Conservation (phyloP, 2,888 invertebrate genomes). For the Caenorhabditis parvicauda region DNA sequence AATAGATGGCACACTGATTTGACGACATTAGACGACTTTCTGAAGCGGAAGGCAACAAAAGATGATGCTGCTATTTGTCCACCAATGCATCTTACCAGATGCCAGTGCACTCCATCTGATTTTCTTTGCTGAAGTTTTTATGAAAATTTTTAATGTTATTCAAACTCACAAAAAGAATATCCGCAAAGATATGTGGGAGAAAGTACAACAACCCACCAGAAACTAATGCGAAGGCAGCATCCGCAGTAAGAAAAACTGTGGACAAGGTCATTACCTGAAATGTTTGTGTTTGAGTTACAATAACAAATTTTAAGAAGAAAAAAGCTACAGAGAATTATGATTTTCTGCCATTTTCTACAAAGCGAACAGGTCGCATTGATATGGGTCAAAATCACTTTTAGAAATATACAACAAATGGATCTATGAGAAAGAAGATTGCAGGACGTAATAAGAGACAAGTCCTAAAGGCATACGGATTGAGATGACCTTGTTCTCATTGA, state of each 20-base stretch:
- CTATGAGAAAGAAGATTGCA: too few species aligned
- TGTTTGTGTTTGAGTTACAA: neutral
- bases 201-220: slow-evolving; percentile 43
- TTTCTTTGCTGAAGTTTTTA: slow-evolving; percentile 34
- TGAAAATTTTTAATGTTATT: neutral
- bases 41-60: slow-evolving; percentile 25
- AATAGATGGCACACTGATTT: slow-evolving; percentile 41
- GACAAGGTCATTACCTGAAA: neutral
- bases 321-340: neutral
- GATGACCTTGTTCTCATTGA: too few species aligned
- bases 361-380: too few species aligned
- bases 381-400: too few species aligned
- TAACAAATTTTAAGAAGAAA: neutral
- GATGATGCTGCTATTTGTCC: slow-evolving; percentile 56
- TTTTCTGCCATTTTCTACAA: too few species aligned
- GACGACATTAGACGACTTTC: slow-evolving; percentile 14
- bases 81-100: slow-evolving; percentile 59
- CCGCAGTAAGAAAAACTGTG: slow-evolving; percentile 26
- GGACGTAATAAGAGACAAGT: too few species aligned
- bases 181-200: slow-evolving; percentile 39
- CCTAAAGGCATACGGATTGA: too few species aligned
- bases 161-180: slow-evolving; percentile 51
- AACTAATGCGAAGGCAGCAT: slow-evolving; percentile 31
- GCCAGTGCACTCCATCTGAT: slow-evolving; percentile 62
- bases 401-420: too few species aligned